These are phyloP conservation scores for Collichthys lucidus DNA, from an alignment of 2,113 vertebrate genomes.

Conservation along the genomic window DNA sequence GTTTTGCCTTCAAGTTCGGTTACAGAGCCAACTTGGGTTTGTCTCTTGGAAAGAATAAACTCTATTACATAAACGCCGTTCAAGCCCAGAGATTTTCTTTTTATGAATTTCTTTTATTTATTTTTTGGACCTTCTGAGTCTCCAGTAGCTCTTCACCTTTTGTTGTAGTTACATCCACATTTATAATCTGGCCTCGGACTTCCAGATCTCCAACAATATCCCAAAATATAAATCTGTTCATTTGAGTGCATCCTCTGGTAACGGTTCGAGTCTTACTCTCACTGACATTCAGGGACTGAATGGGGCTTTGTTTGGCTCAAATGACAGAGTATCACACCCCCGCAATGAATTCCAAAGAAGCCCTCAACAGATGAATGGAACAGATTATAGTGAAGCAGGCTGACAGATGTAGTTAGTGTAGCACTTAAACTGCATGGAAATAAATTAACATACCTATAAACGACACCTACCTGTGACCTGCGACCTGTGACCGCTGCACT, in stretches of 20 bases:
- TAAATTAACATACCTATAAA: not conserved
- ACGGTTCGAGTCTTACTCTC: not conserved
- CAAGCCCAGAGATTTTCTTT: no score
- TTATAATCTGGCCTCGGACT: no score
- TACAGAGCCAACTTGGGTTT: no score
- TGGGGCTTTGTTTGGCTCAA: slow-evolving; percentile 3
- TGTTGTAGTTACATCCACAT: no score
- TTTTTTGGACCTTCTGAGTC: no score
- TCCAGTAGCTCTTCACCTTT: no score
- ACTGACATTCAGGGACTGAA: slow-evolving; percentile 12
- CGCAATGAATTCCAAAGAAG: slow-evolving; percentile 21
- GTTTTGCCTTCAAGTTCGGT: no score
- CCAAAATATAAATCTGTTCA: not conserved
- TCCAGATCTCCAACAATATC: no score
- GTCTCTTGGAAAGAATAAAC: no score
- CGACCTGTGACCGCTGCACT: slow-evolving; percentile 81
- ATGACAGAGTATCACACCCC: slow-evolving; percentile 19
- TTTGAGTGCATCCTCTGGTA: not conserved
- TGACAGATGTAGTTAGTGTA: not conserved
- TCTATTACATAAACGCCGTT: no score
- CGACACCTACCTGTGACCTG: slow-evolving; percentile 80
- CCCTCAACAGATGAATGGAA: slow-evolving; percentile 43
- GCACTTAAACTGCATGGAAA: slow-evolving; percentile 3
- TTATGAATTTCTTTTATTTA: no score
- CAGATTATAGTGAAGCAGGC: slow-evolving; percentile 26